Evolutionary conservation across 1,140 invertebrate genomes (phyloP).

Genomic region (Pectinophora gossypiella): DNA sequence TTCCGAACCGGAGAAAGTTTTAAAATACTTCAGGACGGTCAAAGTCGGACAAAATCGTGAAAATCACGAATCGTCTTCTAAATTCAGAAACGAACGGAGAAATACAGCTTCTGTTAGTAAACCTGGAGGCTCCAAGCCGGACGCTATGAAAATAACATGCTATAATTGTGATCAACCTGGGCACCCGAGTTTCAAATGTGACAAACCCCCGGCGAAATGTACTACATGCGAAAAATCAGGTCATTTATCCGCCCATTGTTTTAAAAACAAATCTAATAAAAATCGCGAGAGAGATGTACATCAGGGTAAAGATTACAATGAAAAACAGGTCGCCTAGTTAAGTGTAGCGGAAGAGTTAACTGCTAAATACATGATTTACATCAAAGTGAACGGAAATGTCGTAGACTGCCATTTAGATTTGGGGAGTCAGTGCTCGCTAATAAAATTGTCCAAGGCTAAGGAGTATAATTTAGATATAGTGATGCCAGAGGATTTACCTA

Average conservation of each 20-base stretch:
- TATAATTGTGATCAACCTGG: slow-evolving; percentile 27
- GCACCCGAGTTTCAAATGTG: slow-evolving; percentile 26
- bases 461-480: slow-evolving; percentile 4
- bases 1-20: slow-evolving; percentile 18
- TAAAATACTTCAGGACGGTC: slow-evolving; percentile 22
- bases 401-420: slow-evolving; percentile 21
- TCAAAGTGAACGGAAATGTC: slow-evolving; percentile 14
- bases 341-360: not conserved
- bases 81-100: slow-evolving; percentile 8
- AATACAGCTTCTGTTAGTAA: not conserved
- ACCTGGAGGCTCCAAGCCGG: not conserved
- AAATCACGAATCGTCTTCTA: not conserved
- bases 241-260: slow-evolving; percentile 12
- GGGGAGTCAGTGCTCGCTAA: slow-evolving; percentile 24
- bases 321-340: slow-evolving; percentile 12
- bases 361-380: slow-evolving; percentile 20
- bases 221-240: slow-evolving; percentile 18
- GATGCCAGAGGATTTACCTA: slow-evolving; percentile 11
- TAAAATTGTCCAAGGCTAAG: slow-evolving; percentile 11
- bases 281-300: slow-evolving; percentile 1
- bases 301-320: slow-evolving; percentile 1
- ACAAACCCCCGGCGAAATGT: slow-evolving; percentile 20
- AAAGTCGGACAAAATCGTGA: slow-evolving; percentile 5
- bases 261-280: slow-evolving; percentile 11
- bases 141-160: slow-evolving; percentile 15